phyloP scores from a whole-genome alignment of 2,888 invertebrate genomes.

The Erpobdella octoculata region DNA sequence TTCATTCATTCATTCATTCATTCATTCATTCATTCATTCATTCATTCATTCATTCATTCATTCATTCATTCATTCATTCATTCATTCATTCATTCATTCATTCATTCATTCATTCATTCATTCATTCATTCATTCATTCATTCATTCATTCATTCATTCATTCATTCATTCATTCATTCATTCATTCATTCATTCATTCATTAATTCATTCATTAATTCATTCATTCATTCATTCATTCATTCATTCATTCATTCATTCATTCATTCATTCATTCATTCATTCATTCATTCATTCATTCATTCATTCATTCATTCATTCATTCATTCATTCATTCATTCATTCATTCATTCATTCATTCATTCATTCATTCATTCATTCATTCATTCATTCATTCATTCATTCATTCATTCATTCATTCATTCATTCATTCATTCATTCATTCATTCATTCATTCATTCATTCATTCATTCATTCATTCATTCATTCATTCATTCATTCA shows the following conservation, averaged over 20 bases:
- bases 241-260: constrained; percentile 1
- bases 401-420: too few species aligned
- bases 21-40: background rate
- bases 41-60: background rate
- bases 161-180: background rate
- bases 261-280: too few species aligned
- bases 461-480: too few species aligned
- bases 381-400: too few species aligned
- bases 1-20: background rate
- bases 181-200: background rate
- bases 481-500: too few species aligned
- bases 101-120: background rate
- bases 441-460: too few species aligned
- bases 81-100: background rate
- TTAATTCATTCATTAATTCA: background rate
- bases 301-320: too few species aligned
- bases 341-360: too few species aligned
- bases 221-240: constrained; percentile 1
- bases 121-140: background rate
- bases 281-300: too few species aligned
- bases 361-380: too few species aligned
- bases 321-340: too few species aligned
- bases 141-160: background rate
- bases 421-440: too few species aligned
- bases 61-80: background rate